These are phyloP conservation scores for Daboia siamensis DNA, from an alignment of 2,113 vertebrate genomes.

Conservation along the genomic window DNA sequence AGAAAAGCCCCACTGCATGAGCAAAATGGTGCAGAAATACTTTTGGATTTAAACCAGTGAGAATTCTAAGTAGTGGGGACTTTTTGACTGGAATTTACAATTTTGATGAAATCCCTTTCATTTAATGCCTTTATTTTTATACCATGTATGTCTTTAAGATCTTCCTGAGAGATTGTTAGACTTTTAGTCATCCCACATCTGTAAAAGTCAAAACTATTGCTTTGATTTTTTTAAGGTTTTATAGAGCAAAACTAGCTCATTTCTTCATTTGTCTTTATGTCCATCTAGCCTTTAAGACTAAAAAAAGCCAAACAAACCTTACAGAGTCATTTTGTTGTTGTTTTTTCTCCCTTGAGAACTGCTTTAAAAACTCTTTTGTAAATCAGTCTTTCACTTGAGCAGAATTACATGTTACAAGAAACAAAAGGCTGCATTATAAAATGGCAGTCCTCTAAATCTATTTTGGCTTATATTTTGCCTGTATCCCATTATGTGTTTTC, in stretches of 20 bases:
- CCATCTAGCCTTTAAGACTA: neutral
- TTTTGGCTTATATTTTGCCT: neutral
- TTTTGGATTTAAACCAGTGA: neutral
- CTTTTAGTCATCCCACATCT: neutral
- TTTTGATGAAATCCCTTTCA: neutral
- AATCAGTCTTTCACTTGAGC: neutral
- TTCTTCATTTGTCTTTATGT: neutral
- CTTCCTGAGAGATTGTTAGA: neutral
- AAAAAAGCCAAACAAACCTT: neutral
- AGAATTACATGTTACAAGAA: neutral
- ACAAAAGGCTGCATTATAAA: neutral
- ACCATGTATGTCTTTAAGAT: neutral
- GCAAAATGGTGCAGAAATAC: neutral
- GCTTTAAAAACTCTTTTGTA: neutral
- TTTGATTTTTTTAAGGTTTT: neutral
- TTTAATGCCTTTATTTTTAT: neutral
- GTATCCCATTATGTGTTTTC: neutral
- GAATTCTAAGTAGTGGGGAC: neutral
- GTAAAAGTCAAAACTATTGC: neutral
- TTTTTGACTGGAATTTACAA: neutral
- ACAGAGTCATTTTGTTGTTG: neutral
- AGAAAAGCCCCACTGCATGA: neutral
- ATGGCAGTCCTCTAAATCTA: neutral
- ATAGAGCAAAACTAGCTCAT: neutral
- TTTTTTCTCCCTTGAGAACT: neutral